Base-by-base conservation (phyloP, 2,888 invertebrate species). In the Calameuta filiformis region DNA sequence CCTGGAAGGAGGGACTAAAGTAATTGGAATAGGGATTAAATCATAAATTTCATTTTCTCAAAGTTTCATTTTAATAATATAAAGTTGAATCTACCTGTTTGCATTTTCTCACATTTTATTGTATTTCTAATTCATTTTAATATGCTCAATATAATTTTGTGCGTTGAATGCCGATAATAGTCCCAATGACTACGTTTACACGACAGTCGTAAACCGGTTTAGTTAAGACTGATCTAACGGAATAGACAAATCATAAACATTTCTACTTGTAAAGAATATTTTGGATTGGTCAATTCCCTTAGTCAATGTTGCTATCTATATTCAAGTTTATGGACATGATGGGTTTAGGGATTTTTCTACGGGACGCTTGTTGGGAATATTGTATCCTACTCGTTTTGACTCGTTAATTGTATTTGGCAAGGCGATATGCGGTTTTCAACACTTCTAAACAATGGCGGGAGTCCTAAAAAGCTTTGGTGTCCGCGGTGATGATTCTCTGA, bases 381-480 rank as follows among this genome's bases (percentile, higher is more conserved):
- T 56, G 56, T 56, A 56, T 56, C 9, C 9, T 35, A 35, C 35
- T 35, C 35, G 1, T 33, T 33, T 33, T 3, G 4, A 23, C 56
- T 56, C 9, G 56, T 56, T 56, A 6, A 56, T 23, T 56, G 2
- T 23, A 23, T 56, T 56, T 56, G 23, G 56, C 56, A 56, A 2
- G 23, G 56, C 56, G 23, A 2, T 56, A 56, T 56, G 56, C 56
- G 56, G 75, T 40, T 74, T 34, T 23, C 35, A 80, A 81, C 77
- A 31, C 33, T 56, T 73, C 40, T 30, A n/a, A 30, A n/a, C 35
- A 69, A 90, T 90, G 90, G 88, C 89, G 81, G 84, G 82, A 74
- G 82, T 86, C 75, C 85, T 90, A 73, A 85, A 81, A 73, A 83
- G 83, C 76, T 86, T 83, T 34, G 82, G 83, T 69, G 74, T 79